These are phyloP conservation scores for Dromius quadrimaculatus DNA, from an alignment of 2,888 invertebrate species.

Conservation along the genomic window DNA sequence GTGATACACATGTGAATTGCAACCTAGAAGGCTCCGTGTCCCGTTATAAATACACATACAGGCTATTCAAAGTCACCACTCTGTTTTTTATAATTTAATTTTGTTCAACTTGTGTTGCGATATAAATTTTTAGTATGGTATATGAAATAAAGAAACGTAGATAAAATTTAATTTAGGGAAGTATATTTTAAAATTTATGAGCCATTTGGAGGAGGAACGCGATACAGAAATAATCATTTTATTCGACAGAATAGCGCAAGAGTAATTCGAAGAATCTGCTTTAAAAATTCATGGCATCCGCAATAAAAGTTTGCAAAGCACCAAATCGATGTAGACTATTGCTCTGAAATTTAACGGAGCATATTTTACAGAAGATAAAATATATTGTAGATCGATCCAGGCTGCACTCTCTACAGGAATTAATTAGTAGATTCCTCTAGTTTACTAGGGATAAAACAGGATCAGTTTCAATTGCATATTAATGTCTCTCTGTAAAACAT, in stretches of 20 bases:
- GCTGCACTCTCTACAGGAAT: slow-evolving; percentile 14
- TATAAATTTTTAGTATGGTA: slow-evolving; percentile 16
- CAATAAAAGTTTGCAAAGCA: slow-evolving; percentile 40
- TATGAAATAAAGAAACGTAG: slow-evolving; percentile 22
- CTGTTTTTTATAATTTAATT: too few relatives aligned
- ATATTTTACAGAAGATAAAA: slow-evolving; percentile 51
- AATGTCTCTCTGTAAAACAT: slow-evolving; percentile 1
- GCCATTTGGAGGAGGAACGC: slow-evolving; percentile 23
- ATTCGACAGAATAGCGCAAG: slow-evolving; percentile 20
- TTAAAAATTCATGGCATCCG: slow-evolving; percentile 48
- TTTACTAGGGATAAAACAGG: slow-evolving; percentile 5
- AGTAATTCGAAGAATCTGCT: slow-evolving; percentile 38
- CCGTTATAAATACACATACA: too few relatives aligned
- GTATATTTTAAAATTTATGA: slow-evolving; percentile 33
- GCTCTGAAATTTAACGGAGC: slow-evolving; percentile 48
- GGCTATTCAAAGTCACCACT: too few relatives aligned
- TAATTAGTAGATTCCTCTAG: slow-evolving; percentile 1
- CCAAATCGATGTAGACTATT: slow-evolving; percentile 44
- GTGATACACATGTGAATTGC: too few relatives aligned
- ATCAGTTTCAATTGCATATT: slow-evolving; percentile 1
- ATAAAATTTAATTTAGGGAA: slow-evolving; percentile 31
- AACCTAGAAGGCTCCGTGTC: too few relatives aligned
- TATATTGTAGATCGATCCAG: slow-evolving; percentile 9
- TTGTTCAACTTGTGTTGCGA: slow-evolving; percentile 9
- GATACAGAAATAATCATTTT: slow-evolving; percentile 45